A percentile compares a stretch with the other conserved stretches of the same genome.
phyloP scores from a whole-genome alignment of 2,888 invertebrate species.

The Cyaniris semiargus region DNA sequence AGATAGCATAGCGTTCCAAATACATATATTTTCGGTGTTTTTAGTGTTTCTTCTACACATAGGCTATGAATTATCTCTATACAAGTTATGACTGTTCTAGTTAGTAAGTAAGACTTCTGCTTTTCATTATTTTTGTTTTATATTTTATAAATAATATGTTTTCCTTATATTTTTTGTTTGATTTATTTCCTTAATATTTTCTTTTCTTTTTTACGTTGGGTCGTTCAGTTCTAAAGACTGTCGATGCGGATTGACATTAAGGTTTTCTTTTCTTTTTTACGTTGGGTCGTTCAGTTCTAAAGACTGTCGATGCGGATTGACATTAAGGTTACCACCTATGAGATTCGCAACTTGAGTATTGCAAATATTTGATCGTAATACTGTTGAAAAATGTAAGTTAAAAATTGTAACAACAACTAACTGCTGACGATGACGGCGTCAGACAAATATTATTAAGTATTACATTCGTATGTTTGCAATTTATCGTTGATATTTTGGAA shows the following conservation, averaged over 20 bases:
- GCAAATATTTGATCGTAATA: slow-evolving; percentile 7
- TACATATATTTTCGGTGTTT: slow-evolving; percentile 25
- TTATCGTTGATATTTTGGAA: background rate
- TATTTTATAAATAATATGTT: background rate
- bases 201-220: background rate
- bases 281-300: background rate
- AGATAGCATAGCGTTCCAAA: slow-evolving; percentile 3
- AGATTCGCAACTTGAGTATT: background rate
- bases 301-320: background rate
- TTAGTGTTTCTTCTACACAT: slow-evolving; percentile 2
- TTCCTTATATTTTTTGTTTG: background rate
- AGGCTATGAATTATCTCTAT: background rate
- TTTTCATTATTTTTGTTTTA: background rate
- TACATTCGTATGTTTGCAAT: slow-evolving; percentile 18
- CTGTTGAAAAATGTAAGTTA: background rate
- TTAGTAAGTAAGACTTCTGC: background rate
- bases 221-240: background rate
- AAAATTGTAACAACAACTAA: background rate
- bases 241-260: background rate
- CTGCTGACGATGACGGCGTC: background rate
- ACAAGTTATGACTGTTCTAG: background rate
- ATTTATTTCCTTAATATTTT: background rate
- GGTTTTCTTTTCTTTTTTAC: background rate
- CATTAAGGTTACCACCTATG: background rate
- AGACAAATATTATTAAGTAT: background rate